Base-by-base conservation (phyloP, 2,113 vertebrate genomes). In the Chrysemys picta region DNA sequence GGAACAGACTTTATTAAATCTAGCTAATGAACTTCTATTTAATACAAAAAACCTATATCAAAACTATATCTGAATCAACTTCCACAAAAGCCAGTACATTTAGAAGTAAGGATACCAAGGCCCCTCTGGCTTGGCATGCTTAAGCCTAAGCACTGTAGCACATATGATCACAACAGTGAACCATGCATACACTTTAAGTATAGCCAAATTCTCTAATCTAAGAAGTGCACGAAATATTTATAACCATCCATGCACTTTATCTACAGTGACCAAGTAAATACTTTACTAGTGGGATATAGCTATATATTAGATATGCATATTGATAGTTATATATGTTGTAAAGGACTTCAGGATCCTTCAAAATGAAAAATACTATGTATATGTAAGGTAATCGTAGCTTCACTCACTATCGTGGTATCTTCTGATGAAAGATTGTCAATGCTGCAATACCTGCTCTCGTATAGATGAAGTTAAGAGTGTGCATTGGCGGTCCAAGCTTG, bases 141-240 rank as follows among this genome's bases (percentile, higher is more conserved):
- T 35, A 83, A 72, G 57, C 31, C 22, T 0, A 7, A 65, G 27
- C 22, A 38, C 53, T 2, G 1, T 0, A 13, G 49, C 38, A 50
- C 0, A 0, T 49, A 27, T 29, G 53, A 14, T 3, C 3, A 1
- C 10, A 49, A 38, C 72, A 5, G 1, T 8, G 49, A 42, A 13
- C 35, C 62, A 69, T 19, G 35, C 59, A 57, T 31, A 35, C 14
- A 12, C 2, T 89, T 76, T 27, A 78, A 35, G 31, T 13, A 27
- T 1, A 59, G 31, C 8, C 35, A 56, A 22, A 38, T 62, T 75
- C 91, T 89, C 54, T 75, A 79, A 38, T 29, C 29, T 47, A 72
- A 2, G n/a, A 62, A 2, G n/a, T 0, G 2, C 42, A 52, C 11
- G 5, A 12, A 52, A 79, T 75, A 78, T 6, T 31, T 53, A n/a